Percentiles rank a stretch among this genome's conserved stretches.
These are phyloP conservation scores for Acestrorhynchus altus DNA, from an alignment of 2,797 vertebrate genomes.

Conservation along the genomic window DNA sequence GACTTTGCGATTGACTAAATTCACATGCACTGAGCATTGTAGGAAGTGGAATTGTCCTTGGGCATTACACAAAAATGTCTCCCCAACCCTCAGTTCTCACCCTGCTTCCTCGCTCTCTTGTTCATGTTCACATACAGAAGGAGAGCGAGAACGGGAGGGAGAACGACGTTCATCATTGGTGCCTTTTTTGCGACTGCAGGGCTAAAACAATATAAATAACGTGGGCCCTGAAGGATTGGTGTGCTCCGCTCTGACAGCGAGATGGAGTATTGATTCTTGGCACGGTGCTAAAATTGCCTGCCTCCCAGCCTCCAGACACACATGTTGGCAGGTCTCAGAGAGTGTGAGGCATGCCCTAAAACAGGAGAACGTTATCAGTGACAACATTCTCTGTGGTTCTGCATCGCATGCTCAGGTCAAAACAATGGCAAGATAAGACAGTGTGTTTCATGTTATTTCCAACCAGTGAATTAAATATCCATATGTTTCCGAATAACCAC, in stretches of 20 bases:
- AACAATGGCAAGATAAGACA: not conserved
- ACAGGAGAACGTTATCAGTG: conserved; percentile 47
- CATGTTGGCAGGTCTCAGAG: conserved; percentile 58
- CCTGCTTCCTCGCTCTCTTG: conserved; percentile 17
- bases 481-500: not conserved
- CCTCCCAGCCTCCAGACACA: conserved; percentile 63
- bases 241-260: conserved; percentile 60
- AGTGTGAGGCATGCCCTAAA: conserved; percentile 52
- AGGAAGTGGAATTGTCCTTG: conserved; percentile 39
- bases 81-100: conserved; percentile 35
- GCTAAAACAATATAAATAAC: conserved; percentile 67
- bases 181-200: conserved; percentile 57
- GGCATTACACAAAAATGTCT: conserved; percentile 58
- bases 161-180: conserved; percentile 57
- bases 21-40: conserved; percentile 46
- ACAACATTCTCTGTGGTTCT: conserved; percentile 1
- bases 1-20: conserved; percentile 37
- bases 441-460: not conserved
- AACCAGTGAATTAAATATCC: conserved; percentile 20
- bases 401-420: not conserved
- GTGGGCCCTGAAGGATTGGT: conserved; percentile 57
- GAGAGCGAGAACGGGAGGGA: conserved; percentile 32
- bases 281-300: conserved; percentile 68
- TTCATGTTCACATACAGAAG: conserved; percentile 37
- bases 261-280: conserved; percentile 73